These are phyloP conservation scores for Sceloporus undulatus DNA, from an alignment of 2,113 vertebrate genomes.

Conservation along the genomic window DNA sequence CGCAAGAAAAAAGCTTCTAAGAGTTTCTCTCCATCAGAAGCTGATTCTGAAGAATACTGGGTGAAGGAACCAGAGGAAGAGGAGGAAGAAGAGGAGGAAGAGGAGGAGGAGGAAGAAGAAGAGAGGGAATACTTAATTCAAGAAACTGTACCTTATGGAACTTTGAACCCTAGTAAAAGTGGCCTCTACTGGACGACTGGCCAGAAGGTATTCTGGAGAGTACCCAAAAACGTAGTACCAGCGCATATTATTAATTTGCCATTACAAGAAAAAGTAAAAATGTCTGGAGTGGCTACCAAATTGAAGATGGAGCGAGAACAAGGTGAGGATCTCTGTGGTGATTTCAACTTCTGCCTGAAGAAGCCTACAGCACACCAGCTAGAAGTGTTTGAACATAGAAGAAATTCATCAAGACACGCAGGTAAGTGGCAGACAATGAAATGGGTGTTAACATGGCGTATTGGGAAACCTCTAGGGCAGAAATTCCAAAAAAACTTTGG, in stretches of 20 bases:
- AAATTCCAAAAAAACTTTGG: too few species aligned
- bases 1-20: constrained; percentile 63
- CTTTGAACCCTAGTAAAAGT: constrained; percentile 53
- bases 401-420: constrained; percentile 50
- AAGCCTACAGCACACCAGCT: constrained; percentile 42
- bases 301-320: constrained; percentile 57
- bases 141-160: constrained; percentile 42
- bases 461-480: too few species aligned
- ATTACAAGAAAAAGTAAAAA: constrained; percentile 60
- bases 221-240: constrained; percentile 51
- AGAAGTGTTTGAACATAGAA: constrained; percentile 59
- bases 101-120: constrained; percentile 23
- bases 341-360: constrained; percentile 60
- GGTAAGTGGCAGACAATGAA: constrained; percentile 50
- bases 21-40: constrained; percentile 63
- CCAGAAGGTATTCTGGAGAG: constrained; percentile 69
- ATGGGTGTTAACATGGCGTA: background rate
- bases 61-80: constrained; percentile 64
- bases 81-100: constrained; percentile 53
- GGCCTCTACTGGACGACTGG: constrained; percentile 54
- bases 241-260: constrained; percentile 69
- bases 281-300: constrained; percentile 49
- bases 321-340: constrained; percentile 45
- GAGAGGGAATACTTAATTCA: constrained; percentile 66
- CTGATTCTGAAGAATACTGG: constrained; percentile 72